These are phyloP conservation scores for Ceyx erithaca DNA, from an alignment of 2,797 vertebrate species.

Conservation along the genomic window DNA sequence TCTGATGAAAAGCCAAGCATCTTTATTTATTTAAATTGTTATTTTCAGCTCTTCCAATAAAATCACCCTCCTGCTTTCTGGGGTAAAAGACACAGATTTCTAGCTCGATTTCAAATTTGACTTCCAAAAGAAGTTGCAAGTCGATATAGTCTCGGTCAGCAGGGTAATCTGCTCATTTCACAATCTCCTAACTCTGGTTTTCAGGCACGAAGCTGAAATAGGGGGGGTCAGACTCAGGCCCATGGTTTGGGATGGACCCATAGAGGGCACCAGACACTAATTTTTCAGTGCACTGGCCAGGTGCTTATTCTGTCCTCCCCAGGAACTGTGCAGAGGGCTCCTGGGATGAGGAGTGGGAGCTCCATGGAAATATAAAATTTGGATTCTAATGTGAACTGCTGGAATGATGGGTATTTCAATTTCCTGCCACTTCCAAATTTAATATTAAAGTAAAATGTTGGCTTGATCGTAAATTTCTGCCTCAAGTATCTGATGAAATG, in stretches of 20 bases:
- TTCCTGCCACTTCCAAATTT: neutral
- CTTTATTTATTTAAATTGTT: no score
- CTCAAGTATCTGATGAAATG: neutral
- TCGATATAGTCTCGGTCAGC: neutral
- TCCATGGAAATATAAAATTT: neutral
- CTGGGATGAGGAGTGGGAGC: neutral
- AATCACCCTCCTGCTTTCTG: neutral
- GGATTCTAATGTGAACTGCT: neutral
- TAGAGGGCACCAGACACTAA: slow-evolving; percentile 72
- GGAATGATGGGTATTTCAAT: neutral
- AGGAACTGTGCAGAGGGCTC: neutral
- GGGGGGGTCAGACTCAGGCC: neutral
- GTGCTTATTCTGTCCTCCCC: neutral
- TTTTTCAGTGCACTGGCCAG: slow-evolving; percentile 38
- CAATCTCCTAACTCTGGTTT: neutral
- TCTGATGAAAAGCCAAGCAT: neutral
- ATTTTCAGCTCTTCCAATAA: neutral
- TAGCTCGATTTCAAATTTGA: neutral
- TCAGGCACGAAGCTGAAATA: neutral
- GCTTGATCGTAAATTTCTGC: neutral
- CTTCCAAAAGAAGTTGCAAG: neutral
- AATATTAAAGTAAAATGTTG: slow-evolving; percentile 9
- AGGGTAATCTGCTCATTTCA: neutral
- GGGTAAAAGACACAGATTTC: neutral
- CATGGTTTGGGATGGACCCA: neutral